A percentile compares a stretch with the other conserved stretches of the same genome.
These are phyloP conservation scores for Tragelaphus strepsiceros DNA, from an alignment of 2,113 vertebrate species.

Conservation along the genomic window DNA sequence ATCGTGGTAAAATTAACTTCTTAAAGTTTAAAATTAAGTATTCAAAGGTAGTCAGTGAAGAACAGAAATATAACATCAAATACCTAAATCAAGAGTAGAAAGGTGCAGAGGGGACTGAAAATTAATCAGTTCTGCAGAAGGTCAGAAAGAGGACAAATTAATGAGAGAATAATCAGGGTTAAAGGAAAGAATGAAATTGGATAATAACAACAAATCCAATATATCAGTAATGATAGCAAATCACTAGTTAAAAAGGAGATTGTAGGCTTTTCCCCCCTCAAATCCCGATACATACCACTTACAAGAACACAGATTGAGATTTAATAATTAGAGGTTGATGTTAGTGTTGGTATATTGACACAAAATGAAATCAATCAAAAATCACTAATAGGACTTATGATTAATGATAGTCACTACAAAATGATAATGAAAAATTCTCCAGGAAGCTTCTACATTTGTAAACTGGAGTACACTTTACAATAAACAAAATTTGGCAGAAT, in stretches of 20 bases:
- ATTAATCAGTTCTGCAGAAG: neutral
- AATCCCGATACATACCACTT: rapidly evolving
- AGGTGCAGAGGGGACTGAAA: neutral
- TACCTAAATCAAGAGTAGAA: neutral
- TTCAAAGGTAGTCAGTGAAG: neutral
- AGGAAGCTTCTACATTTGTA: neutral
- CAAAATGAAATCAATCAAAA: neutral
- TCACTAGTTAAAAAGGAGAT: neutral
- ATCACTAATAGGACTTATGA: neutral
- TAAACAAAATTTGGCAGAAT: neutral
- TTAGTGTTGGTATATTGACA: neutral
- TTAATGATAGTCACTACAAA: neutral
- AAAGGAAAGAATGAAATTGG: neutral
- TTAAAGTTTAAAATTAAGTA: neutral
- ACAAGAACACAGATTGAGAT: neutral
- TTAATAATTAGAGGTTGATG: neutral
- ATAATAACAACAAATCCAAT: neutral
- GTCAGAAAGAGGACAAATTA: neutral
- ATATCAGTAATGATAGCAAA: neutral
- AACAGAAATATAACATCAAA: neutral
- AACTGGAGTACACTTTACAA: neutral
- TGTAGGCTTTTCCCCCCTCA: rapidly evolving
- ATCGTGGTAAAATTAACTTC: neutral
- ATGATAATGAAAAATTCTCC: neutral
- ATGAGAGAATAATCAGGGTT: neutral